Evolutionary conservation across 2,888 invertebrate genomes (phyloP).

Genomic region (Nemurella pictetii): DNA sequence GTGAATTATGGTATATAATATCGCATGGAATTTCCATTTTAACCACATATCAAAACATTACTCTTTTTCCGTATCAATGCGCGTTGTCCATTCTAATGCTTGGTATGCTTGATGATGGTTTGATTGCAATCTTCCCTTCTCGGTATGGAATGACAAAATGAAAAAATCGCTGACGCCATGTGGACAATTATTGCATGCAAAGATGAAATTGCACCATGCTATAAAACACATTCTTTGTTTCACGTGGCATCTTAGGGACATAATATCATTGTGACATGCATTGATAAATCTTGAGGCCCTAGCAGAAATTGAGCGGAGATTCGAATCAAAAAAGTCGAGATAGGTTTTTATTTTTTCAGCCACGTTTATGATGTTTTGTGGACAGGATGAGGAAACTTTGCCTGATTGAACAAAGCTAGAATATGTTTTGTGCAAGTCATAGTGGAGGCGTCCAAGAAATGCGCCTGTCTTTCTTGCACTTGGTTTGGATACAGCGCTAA

Average conservation of each 20-base stretch:
- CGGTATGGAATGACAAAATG: too few species aligned
- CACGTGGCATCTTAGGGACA: background rate
- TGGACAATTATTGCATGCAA: too few species aligned
- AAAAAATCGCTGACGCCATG: too few species aligned
- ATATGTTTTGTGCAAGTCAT: background rate
- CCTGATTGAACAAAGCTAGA: background rate
- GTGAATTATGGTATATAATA: too few species aligned
- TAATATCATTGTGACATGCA: background rate
- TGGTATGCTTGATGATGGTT: too few species aligned
- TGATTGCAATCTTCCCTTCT: too few species aligned
- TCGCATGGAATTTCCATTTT: too few species aligned
- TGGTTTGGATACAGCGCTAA: background rate
- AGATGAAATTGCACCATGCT: too few species aligned
- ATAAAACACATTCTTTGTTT: background rate
- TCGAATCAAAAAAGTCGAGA: background rate
- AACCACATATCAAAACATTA: too few species aligned
- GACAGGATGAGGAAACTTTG: background rate
- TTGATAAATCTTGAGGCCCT: background rate
- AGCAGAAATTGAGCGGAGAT: background rate
- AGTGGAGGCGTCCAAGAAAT: background rate
- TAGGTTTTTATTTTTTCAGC: background rate
- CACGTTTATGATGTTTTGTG: background rate
- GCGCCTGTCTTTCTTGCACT: background rate
- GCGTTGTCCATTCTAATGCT: too few species aligned
- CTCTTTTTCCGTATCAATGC: too few species aligned